Evolutionary conservation across 2,797 vertebrate genomes (phyloP).

Genomic region (Oreochromis mossambicus): DNA sequence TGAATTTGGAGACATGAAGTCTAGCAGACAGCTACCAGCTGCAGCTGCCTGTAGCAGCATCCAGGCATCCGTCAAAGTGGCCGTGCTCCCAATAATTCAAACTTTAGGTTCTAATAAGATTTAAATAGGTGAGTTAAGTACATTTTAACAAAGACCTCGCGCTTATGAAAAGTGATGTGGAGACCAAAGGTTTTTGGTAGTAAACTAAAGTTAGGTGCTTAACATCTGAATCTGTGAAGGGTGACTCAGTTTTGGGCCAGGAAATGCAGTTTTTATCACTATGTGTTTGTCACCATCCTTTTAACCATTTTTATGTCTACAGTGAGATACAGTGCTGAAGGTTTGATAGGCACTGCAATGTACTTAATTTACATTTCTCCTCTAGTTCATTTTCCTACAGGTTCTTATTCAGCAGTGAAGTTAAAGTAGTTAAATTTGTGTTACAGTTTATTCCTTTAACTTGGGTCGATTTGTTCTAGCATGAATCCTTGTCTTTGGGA

Average conservation of each 20-base stretch:
- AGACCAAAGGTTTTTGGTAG: background rate
- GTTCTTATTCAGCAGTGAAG: background rate
- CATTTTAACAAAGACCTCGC: background rate
- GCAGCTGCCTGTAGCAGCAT: background rate
- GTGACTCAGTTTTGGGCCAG: rapidly evolving
- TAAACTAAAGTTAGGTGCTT: background rate
- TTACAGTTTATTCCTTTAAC: background rate
- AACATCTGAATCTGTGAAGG: background rate
- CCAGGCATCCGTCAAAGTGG: background rate
- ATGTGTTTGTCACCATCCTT: background rate
- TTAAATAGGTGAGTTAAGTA: background rate
- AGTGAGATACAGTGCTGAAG: rapidly evolving
- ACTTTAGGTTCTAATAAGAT: background rate
- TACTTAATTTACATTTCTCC: background rate
- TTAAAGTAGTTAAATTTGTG: background rate
- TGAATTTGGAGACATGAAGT: background rate
- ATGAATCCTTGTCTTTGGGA: background rate
- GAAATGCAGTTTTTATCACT: background rate
- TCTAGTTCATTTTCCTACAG: background rate
- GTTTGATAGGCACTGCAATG: background rate
- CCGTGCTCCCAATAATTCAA: background rate
- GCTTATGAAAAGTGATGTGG: background rate
- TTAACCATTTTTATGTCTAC: background rate
- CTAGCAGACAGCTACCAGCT: background rate
- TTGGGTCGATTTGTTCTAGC: background rate